Percentiles rank a stretch among this genome's conserved stretches.
These are phyloP conservation scores for Cataglyphis cursor DNA, from an alignment of 2,888 invertebrate species.

Conservation along the genomic window DNA sequence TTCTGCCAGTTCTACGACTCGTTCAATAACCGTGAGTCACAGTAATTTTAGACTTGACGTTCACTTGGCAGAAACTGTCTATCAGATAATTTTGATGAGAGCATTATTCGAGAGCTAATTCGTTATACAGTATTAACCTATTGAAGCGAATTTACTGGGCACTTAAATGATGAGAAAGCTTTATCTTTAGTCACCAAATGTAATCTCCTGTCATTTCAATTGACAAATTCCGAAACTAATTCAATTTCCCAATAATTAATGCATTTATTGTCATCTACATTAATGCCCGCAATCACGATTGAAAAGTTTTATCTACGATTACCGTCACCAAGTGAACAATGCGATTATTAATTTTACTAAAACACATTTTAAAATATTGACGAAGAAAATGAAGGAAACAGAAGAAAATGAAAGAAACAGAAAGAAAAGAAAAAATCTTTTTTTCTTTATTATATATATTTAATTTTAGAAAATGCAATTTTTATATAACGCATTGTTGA, in stretches of 20 bases:
- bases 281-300: slow-evolving; percentile 21
- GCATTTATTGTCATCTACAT: slow-evolving; percentile 24
- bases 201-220: slow-evolving; percentile 33
- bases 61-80: slow-evolving; percentile 74
- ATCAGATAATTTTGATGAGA: slow-evolving; percentile 78
- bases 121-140: slow-evolving; percentile 60
- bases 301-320: slow-evolving; percentile 37
- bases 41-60: slow-evolving; percentile 73
- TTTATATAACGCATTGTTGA: background rate
- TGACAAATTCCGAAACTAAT: slow-evolving; percentile 40
- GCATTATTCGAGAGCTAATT: slow-evolving; percentile 76
- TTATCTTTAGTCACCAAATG: slow-evolving; percentile 44
- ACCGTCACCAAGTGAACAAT: background rate
- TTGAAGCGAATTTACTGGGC: slow-evolving; percentile 40
- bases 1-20: slow-evolving; percentile 10
- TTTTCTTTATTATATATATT: background rate
- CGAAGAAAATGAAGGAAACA: background rate
- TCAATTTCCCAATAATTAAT: slow-evolving; percentile 46
- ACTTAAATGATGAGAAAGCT: slow-evolving; percentile 45
- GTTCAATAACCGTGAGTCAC: slow-evolving; percentile 69
- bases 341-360: background rate
- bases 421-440: background rate
- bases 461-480: background rate
- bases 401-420: no score
- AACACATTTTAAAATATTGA: slow-evolving; percentile 8